Conservation (phyloP, 2,113 vertebrate species). For the Octodon degus region DNA sequence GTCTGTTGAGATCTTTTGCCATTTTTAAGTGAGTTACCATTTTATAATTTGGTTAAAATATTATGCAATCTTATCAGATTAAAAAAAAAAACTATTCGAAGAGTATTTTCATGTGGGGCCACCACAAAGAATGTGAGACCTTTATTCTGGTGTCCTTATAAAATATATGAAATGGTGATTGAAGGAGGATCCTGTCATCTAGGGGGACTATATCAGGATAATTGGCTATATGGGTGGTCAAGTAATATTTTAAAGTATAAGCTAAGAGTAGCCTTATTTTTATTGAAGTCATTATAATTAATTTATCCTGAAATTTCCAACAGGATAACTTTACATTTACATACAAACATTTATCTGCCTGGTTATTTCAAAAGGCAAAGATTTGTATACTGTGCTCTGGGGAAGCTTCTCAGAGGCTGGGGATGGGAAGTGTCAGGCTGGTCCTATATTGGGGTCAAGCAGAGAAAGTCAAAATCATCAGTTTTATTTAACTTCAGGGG, state of each 20-base stretch:
- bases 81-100: neutral
- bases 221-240: neutral
- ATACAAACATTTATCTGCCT: neutral
- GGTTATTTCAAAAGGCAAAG: neutral
- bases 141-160: neutral
- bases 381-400: neutral
- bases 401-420: neutral
- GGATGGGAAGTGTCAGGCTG: neutral
- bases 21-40: neutral
- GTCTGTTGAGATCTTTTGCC: neutral
- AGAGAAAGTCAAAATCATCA: neutral
- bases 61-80: neutral
- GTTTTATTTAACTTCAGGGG: neutral
- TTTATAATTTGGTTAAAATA: constrained; percentile 13
- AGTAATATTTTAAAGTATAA: neutral
- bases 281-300: neutral
- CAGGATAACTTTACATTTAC: neutral
- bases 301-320: constrained; percentile 10
- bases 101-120: neutral
- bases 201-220: neutral
- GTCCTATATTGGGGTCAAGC: neutral
- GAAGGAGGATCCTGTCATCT: neutral
- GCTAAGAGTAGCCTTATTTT: neutral
- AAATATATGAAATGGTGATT: neutral
- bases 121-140: neutral